A percentile compares a stretch with the other conserved stretches of the same genome.
Evolutionary conservation across 2,797 vertebrate species (phyloP).

Genomic region (Jordanella pulchra): DNA sequence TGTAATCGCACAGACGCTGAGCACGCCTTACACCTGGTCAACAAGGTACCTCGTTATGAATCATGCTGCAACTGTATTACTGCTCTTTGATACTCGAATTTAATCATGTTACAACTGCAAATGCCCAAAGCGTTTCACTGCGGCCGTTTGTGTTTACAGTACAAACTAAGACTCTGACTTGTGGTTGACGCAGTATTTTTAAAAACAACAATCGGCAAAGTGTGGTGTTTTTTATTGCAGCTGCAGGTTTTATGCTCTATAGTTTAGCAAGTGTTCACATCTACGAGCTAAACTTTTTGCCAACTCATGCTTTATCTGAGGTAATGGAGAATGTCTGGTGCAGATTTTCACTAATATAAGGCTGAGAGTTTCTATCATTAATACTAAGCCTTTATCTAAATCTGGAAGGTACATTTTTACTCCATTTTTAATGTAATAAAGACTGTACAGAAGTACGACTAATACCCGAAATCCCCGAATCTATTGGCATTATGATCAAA

Average conservation of each 20-base stretch:
- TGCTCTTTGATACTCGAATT: neutral
- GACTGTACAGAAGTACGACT: neutral
- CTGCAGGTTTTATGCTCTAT: neutral
- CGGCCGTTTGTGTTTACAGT: neutral
- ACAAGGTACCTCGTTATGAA: conserved; percentile 72
- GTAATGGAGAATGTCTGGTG: too few relatives aligned
- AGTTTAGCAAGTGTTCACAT: too few relatives aligned
- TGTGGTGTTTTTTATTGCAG: neutral
- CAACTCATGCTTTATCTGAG: neutral
- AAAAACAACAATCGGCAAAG: neutral
- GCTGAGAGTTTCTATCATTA: too few relatives aligned
- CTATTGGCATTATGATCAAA: neutral
- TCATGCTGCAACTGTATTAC: neutral
- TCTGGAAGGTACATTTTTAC: neutral
- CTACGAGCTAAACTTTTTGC: neutral
- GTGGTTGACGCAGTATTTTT: neutral
- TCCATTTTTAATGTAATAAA: neutral
- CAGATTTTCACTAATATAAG: neutral
- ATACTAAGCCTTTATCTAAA: too few relatives aligned
- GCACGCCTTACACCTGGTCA: conserved; percentile 82
- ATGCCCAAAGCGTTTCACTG: neutral
- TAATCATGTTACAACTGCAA: neutral
- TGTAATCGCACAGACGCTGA: conserved; percentile 83
- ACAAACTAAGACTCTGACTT: neutral
- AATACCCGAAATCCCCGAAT: neutral